Evolutionary conservation across 2,888 invertebrate species (phyloP).

Genomic region (Amphipyra tragopoginis): DNA sequence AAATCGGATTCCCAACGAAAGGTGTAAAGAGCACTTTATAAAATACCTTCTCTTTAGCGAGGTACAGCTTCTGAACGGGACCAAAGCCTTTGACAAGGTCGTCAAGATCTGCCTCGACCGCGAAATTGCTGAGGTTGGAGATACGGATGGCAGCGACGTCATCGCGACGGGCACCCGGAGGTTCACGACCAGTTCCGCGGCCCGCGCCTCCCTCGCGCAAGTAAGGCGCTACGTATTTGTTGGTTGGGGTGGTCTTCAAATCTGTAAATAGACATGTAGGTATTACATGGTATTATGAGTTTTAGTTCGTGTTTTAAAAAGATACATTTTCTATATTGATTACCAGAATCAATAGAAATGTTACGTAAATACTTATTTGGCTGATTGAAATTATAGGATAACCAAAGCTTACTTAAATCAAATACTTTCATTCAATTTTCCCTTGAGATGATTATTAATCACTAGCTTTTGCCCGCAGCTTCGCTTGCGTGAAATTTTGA

Average conservation of each 20-base stretch:
- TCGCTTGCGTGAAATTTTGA: no score
- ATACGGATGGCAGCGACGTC: constrained; percentile 98
- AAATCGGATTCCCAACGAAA: no score
- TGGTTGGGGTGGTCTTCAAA: constrained; percentile 84
- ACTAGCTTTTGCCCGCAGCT: no score
- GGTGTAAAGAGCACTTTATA: no score
- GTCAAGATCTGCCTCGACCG: constrained; percentile 98
- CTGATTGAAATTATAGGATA: no score
- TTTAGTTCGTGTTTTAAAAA: no score
- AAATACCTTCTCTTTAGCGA: constrained; percentile 96
- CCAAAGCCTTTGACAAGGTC: constrained; percentile 98
- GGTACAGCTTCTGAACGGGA: constrained; percentile 96
- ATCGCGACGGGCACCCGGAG: constrained; percentile 93
- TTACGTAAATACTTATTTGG: no score
- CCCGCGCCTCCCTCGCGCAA: constrained; percentile 96
- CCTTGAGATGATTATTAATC: no score
- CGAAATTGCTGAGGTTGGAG: constrained; percentile 98
- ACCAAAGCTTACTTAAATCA: no score
- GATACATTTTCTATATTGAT: no score
- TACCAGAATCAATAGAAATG: no score
- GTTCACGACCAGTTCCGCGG: constrained; percentile 91
- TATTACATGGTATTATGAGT: background rate
- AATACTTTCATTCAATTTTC: no score
- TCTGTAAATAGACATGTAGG: constrained; percentile 63
- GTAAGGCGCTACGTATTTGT: constrained; percentile 96